Base-by-base conservation (phyloP, 1,140 invertebrate species). In the Philotrypesis tridentata region DNA sequence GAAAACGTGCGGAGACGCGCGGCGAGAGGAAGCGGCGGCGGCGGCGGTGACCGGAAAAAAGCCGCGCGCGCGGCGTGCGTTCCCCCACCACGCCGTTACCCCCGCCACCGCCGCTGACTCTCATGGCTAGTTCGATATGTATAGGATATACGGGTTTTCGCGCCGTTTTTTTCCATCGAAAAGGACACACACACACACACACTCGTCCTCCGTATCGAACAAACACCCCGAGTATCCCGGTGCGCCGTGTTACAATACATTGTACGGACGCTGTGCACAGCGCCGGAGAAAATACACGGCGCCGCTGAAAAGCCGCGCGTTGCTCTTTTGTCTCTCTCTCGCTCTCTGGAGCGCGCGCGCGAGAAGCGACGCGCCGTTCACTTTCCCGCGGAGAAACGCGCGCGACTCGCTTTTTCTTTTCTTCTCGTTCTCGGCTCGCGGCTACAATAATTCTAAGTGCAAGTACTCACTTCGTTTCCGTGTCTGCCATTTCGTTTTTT, bases 381-480 rank as follows among this genome's bases (percentile, higher is more conserved):
- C 48, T 55, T 55, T 65, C 25, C 27, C 23, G 23, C 61, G 61
- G 27, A 29, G 61, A 27, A 65, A 65, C 25, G 23, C 25, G 73
- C 43, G 63, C 33, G n/a, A 72, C 11, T 61, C 73, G 40, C 1
- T 5, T n/a, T 55, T 55, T 76, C 65, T 33, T 37, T 37, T 37
- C 9, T 37, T 37, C 33, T 37, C 33, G n/a, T n/a, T n/a, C n/a
- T n/a, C n/a, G n/a, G n/a, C n/a, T n/a, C n/a, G n/a, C n/a, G n/a
- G n/a, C n/a, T n/a, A n/a, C n/a, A n/a, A n/a, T n/a, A n/a, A n/a
- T n/a, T n/a, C n/a, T n/a, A n/a, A n/a, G n/a, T n/a, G 1, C 6
- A 21, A 61, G 61, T 65, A 91, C 90, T 91, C 78, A 92, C 90
- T 92, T 92, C 76, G 86, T 84, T 74, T 91, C 90, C 8, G 89